Percentiles rank a stretch among this genome's conserved stretches.
Conservation (phyloP, 2,888 invertebrate genomes). For the Leucania comma region DNA sequence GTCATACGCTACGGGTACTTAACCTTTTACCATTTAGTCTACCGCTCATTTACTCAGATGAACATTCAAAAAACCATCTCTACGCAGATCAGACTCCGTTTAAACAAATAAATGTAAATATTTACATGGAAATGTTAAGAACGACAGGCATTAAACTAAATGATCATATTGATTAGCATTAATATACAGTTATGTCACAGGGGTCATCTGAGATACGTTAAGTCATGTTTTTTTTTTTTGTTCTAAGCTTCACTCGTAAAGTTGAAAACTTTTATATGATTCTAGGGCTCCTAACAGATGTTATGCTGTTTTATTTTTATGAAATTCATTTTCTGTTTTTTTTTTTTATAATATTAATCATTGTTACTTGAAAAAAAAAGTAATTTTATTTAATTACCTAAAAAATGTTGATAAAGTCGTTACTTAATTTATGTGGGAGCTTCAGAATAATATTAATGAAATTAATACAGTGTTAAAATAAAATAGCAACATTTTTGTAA, state of each 20-base stretch:
- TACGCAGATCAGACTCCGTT: constrained; percentile 37
- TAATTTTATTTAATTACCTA: too few relatives aligned
- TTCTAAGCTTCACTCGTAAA: background rate
- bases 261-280: background rate
- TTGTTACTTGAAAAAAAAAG: too few relatives aligned
- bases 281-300: too few relatives aligned
- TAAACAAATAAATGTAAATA: constrained; percentile 55
- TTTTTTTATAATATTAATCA: too few relatives aligned
- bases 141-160: constrained; percentile 43
- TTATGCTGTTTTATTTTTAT: too few relatives aligned
- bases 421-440: too few relatives aligned
- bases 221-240: constrained; percentile 9
- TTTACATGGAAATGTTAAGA: constrained; percentile 42
- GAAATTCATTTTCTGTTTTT: too few relatives aligned
- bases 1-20: constrained; percentile 36
- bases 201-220: constrained; percentile 15
- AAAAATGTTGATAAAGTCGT: too few relatives aligned
- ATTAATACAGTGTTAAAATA: too few relatives aligned
- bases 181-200: constrained; percentile 33
- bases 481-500: too few relatives aligned
- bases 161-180: constrained; percentile 48
- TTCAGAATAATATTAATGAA: too few relatives aligned
- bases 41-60: constrained; percentile 35
- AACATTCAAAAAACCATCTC: constrained; percentile 45
- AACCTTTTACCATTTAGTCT: constrained; percentile 32